Evolutionary conservation across 2,888 invertebrate genomes (phyloP), one percentile per base, ranked within the genome.

Genomic region (Heliconius erato): DNA sequence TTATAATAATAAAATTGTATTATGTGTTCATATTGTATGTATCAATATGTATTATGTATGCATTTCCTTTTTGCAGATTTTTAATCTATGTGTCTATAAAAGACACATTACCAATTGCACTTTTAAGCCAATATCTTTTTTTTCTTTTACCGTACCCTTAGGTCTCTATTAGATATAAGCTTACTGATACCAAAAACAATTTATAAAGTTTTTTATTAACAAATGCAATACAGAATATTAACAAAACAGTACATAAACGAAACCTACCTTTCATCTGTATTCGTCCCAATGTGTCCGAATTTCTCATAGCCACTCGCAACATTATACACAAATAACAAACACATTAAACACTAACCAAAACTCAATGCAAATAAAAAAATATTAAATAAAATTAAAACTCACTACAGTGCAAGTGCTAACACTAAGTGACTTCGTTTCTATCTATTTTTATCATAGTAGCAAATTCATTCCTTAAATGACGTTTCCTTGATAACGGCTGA

Each of bases 401-500:
- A 40, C 77, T 23, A 59, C 6, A 79, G 3, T 72, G 69, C 35
- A 63, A 71, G 76, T 59, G 81, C 77, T 44, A 65, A 68, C 68
- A 59, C 19, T 54, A 74, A 74, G 40, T 26, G 72, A 35, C 9
- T 68, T 59, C 80, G 35, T 74, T 35, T 68, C n/a, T 76, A 86
- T 85, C 85, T 86, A 84, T 85, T 77, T 84, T 85, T 85, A 87
- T 87, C 87, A 84, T 85, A 86, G 87, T 88, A 87, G 88, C 88
- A 86, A 89, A 88, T 86, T 86, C 85, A 86, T 85, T 79, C 84
- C 84, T 84, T 86, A 87, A 87, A 86, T 86, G 87, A 86, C 86
- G 85, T 82, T 84, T 86, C 85, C 79, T 82, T 86, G 94, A 95
- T 95, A 95, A 89, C 87, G 85, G 82, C 40, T 92, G 94, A 94